Evolutionary conservation across 2,888 invertebrate genomes (phyloP), one percentile per base, ranked within the genome.

Genomic region (Hoplodrina ambigua): DNA sequence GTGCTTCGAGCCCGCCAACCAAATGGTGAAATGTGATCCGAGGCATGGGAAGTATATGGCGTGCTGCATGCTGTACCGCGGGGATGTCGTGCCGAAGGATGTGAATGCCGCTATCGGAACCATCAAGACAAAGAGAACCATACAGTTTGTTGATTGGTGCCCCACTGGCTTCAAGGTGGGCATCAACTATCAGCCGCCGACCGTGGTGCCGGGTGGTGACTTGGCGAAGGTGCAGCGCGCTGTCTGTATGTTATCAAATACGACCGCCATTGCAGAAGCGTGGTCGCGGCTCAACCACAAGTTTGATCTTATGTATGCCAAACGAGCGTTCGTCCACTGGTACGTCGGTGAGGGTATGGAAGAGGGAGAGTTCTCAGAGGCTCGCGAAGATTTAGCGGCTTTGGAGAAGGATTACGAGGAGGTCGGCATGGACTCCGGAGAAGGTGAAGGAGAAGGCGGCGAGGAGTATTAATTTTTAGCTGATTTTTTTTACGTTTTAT

Each of bases 181-280:
- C 78, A 98, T 98, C 93, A 99, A 99, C 96, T 99, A 99, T 94
- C 98, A 96, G 97, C 98, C 89, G 96, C 98, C 92, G 96, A 98
- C 98, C 2, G 98, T 98, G 17, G 98, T 99, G 0, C 99, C 99
- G 0, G 98, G 98, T 4, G 99, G 98, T 2, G 99, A 99, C 90
- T 93, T 98, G 87, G 99, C 99, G 69, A 99, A 98, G 94, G 98
- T 99, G 0, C 98, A 98, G 90, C 97, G 99, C 54, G 99, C 99
- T 19, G 99, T 99, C 4, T 99, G 99, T 96, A 99, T 99, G 99
- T 96, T 99, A 90, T 98, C 98, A 65, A 99, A 99, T 97, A 99
- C 99, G 58, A 99, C 99, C 0, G 98, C 99, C 74, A 99, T 99
- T 88, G 99, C 99, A n/a, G 99, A 99, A 91, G 99, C 99, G 54